These are phyloP conservation scores for Andrena camellia DNA, from an alignment of 2,888 invertebrate genomes.

Conservation along the genomic window DNA sequence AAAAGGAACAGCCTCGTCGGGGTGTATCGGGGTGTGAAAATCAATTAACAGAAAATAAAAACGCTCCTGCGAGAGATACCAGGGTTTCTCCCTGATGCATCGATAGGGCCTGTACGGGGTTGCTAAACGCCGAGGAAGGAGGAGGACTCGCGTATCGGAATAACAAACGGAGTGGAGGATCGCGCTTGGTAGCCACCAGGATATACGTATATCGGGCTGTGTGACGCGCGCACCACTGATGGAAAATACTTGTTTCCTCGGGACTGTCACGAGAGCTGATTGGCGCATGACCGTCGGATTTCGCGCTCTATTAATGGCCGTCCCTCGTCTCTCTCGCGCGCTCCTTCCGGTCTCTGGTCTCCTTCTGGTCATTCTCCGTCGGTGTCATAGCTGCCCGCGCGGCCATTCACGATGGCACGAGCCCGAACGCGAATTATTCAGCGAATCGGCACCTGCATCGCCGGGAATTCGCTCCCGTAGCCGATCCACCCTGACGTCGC, in stretches of 20 bases:
- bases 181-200: slow-evolving; percentile 60
- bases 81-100: slow-evolving; percentile 43
- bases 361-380: slow-evolving; percentile 12
- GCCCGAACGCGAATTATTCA: slow-evolving; percentile 50
- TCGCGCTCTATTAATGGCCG: slow-evolving; percentile 78
- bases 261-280: slow-evolving; percentile 80
- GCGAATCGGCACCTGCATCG: not conserved
- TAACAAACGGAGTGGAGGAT: slow-evolving; percentile 56
- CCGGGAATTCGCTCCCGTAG: not conserved
- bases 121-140: slow-evolving; percentile 41
- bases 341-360: slow-evolving; percentile 19
- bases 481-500: not conserved
- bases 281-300: slow-evolving; percentile 76
- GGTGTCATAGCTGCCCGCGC: not conserved
- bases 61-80: slow-evolving; percentile 44
- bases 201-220: slow-evolving; percentile 50
- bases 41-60: slow-evolving; percentile 61
- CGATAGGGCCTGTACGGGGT: slow-evolving; percentile 46
- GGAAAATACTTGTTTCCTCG: slow-evolving; percentile 82
- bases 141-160: slow-evolving; percentile 43
- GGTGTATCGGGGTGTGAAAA: slow-evolving; percentile 58
- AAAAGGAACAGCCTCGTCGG: slow-evolving; percentile 44
- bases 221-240: slow-evolving; percentile 75
- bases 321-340: slow-evolving; percentile 62
- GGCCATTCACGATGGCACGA: slow-evolving; percentile 4